A percentile compares a stretch with the other conserved stretches of the same genome.
These are phyloP conservation scores for Puma concolor DNA, from an alignment of 2,113 vertebrate genomes.

Conservation along the genomic window DNA sequence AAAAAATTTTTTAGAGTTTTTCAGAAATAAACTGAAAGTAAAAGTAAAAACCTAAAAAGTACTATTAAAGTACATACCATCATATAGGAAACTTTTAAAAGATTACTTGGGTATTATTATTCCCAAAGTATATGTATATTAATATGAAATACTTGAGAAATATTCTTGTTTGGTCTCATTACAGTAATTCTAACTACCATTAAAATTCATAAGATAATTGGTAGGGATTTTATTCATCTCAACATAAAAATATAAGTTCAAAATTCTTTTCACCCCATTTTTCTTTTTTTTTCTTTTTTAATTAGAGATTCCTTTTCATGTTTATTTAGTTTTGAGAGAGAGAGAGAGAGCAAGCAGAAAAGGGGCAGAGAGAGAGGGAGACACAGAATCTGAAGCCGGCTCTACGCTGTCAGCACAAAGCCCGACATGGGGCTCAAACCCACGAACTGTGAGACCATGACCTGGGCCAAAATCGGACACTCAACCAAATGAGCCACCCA, in stretches of 20 bases:
- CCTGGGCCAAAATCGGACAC: no score
- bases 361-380: no score
- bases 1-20: background rate
- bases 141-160: background rate
- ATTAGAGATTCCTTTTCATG: no score
- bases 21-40: slow-evolving; percentile 47
- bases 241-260: slow-evolving; percentile 20
- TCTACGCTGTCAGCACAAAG: no score
- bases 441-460: no score
- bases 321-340: no score
- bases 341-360: no score
- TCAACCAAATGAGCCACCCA: no score
- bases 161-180: background rate
- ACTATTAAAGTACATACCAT: background rate
- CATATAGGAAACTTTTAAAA: background rate
- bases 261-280: slow-evolving; percentile 39
- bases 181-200: background rate
- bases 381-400: no score
- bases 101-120: background rate
- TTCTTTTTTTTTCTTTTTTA: background rate
- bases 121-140: background rate
- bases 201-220: background rate
- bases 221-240: background rate
- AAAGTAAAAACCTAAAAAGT: slow-evolving; percentile 23
- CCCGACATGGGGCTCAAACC: no score